phyloP scores from a whole-genome alignment of 2,113 vertebrate species.

The Megaceryle maxima region DNA sequence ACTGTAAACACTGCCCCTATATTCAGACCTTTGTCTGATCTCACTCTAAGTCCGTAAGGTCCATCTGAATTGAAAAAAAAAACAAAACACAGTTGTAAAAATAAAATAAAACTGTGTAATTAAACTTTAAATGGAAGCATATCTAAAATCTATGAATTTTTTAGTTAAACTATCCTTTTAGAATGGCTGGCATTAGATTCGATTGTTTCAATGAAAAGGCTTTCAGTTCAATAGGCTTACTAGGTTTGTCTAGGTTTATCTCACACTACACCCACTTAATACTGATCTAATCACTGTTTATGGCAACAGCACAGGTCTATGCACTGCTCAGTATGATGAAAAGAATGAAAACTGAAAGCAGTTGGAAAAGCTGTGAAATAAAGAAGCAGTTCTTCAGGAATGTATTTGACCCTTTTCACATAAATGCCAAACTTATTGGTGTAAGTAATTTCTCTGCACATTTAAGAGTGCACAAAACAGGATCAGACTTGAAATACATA shows the following conservation, averaged over 20 bases:
- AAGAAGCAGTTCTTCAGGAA: neutral
- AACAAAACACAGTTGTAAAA: neutral
- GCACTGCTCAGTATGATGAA: neutral
- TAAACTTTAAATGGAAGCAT: neutral
- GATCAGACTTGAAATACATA: neutral
- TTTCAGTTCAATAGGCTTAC: neutral
- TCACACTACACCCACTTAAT: neutral
- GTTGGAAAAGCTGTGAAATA: neutral
- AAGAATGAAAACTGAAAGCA: neutral
- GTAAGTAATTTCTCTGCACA: neutral
- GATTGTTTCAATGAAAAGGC: neutral
- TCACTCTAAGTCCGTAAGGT: constrained; percentile 91
- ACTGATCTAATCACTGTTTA: neutral
- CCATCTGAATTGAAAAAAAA: constrained; percentile 82
- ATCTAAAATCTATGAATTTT: neutral
- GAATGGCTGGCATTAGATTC: neutral
- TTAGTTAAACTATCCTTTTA: neutral
- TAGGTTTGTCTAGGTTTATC: neutral
- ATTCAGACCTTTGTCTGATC: constrained; percentile 85
- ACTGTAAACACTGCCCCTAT: constrained; percentile 89
- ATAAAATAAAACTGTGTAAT: neutral
- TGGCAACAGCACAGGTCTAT: neutral
- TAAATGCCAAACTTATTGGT: neutral
- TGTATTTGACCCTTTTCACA: neutral
- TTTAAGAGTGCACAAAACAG: neutral